These are phyloP conservation scores for Suillia variegata DNA, from an alignment of 2,888 invertebrate species.

Conservation along the genomic window DNA sequence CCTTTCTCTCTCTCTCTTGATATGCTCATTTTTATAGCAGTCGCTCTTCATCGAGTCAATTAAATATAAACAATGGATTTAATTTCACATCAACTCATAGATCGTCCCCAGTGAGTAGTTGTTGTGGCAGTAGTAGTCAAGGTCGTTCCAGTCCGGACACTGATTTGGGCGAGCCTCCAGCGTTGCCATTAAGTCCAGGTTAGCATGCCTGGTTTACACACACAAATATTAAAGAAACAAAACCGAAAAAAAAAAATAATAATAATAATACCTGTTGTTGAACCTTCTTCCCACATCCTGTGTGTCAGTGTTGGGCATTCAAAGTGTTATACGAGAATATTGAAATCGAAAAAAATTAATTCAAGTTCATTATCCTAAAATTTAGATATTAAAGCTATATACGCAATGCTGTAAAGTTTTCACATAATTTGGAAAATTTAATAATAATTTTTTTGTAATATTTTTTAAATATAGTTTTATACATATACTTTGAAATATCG, in stretches of 20 bases:
- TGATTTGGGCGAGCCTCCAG: conserved; percentile 59
- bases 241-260: conserved; percentile 7
- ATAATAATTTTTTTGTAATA: no score
- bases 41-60: conserved; percentile 62
- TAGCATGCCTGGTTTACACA: conserved; percentile 55
- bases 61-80: conserved; percentile 61
- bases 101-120: conserved; percentile 63
- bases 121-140: conserved; percentile 63
- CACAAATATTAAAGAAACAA: conserved; percentile 3
- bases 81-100: conserved; percentile 61
- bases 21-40: conserved; percentile 59
- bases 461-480: no score
- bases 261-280: conserved; percentile 26
- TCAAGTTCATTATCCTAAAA: no score
- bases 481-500: no score
- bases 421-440: no score
- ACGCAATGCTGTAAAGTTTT: no score
- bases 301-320: not conserved
- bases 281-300: conserved; percentile 15
- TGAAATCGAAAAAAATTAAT: not conserved
- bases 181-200: conserved; percentile 62
- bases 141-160: conserved; percentile 62
- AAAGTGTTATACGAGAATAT: conserved; percentile 2
- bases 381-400: no score
- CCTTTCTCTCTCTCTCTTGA: conserved; percentile 44